Evolutionary conservation across 23 tunicate species (phyloP), one percentile per base, ranked within the genome.

Genomic region (Trididemnum clinides): DNA sequence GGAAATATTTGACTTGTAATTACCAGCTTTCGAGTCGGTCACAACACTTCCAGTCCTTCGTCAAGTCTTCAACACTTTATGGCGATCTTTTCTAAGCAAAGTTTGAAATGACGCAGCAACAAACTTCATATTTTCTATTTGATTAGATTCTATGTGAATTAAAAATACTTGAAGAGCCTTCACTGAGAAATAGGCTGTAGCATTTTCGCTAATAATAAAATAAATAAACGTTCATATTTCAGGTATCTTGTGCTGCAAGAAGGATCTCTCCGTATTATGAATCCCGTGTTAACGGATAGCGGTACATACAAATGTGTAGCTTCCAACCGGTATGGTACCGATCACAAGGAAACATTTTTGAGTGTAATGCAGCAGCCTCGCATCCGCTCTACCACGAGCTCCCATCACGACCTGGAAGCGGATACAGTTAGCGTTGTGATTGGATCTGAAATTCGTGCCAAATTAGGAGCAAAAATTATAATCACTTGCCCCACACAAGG

Each of bases 281-380:
- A 81, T 35, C 98, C 98, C 5, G 57, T 72, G 7, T 33, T 63
- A 0, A 20, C 73, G 39, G 98, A 94, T 50, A 39, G 85, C 33
- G 98, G 98, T 21, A 80, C 37, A 1, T 94, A 94, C 90, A 81
- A 66, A n/a, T 94, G 98, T 58, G 81, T 81, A 12, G 98, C 98
- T 18, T 34, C 84, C 0, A 94, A 94, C 33, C 50, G 15, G 19
- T 35, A 54, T 32, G 98, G 98, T 59, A 85, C 54, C 70, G 90
- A 85, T 62, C 59, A 88, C 15, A 50, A 33, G 20, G 33, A 65
- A 19, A 94, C 98, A 19, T 21, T 59, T 28, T 81, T 94, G 63
- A 82, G 39, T 33, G 90, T 94, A 2, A 82, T 93, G 37, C 80
- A 80, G 4, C 50, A 50, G 33, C 98, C 98, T 20, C 85, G 85